Percentiles rank a stretch among this genome's conserved stretches.
Evolutionary conservation across 2,797 vertebrate species (phyloP).

Genomic region (Esox masquinongy): DNA sequence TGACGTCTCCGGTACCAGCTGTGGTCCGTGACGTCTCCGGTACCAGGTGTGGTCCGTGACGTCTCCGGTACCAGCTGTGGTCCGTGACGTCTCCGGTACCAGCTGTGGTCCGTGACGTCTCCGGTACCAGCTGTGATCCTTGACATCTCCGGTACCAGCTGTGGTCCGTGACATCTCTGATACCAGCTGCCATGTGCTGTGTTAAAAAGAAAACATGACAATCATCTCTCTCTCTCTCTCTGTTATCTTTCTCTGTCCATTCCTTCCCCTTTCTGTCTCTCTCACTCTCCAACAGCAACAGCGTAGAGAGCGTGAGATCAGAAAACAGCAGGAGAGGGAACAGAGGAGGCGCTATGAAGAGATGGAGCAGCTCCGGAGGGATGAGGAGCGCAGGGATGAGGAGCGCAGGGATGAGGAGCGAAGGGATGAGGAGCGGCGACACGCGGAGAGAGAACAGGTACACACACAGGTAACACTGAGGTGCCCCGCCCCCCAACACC

Average conservation of each 20-base stretch:
- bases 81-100: too few relatives aligned
- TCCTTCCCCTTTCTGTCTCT: not conserved
- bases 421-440: slow-evolving; percentile 92
- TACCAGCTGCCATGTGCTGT: too few relatives aligned
- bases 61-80: too few relatives aligned
- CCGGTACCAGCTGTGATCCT: too few relatives aligned
- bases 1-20: not conserved
- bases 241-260: not conserved
- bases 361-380: slow-evolving; percentile 90
- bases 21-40: not conserved
- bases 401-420: slow-evolving; percentile 95
- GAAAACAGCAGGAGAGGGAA: slow-evolving; percentile 97
- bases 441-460: slow-evolving; percentile 95
- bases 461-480: slow-evolving; percentile 5
- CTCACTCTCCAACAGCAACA: slow-evolving; percentile 81
- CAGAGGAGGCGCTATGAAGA: slow-evolving; percentile 91
- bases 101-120: too few relatives aligned
- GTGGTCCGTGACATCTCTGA: too few relatives aligned
- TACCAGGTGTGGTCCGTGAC: too few relatives aligned
- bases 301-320: slow-evolving; percentile 90
- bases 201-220: not conserved
- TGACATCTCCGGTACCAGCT: too few relatives aligned
- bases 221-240: not conserved
- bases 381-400: slow-evolving; percentile 92
- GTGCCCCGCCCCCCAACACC: slow-evolving; percentile 8